Percentiles rank a stretch among this genome's conserved stretches.
Evolutionary conservation across 2,888 invertebrate species (phyloP).

Genomic region (Microctonus hyperodae): DNA sequence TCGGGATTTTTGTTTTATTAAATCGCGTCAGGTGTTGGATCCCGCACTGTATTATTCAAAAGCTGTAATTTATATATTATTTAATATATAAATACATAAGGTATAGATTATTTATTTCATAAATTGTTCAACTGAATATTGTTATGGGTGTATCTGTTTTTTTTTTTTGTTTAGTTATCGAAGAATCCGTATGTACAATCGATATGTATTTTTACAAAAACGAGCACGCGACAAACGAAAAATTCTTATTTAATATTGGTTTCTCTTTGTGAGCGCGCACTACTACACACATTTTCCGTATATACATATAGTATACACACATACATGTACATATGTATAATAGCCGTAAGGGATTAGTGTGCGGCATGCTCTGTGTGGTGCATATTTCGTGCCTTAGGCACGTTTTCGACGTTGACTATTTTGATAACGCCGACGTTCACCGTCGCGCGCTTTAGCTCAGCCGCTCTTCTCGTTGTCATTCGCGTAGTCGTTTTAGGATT

Average conservation of each 20-base stretch:
- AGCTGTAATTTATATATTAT: not conserved
- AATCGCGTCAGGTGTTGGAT: not conserved
- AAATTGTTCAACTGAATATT: too few relatives aligned
- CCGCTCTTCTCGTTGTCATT: conserved; percentile 21
- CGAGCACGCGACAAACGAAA: conserved; percentile 20
- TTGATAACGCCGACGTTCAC: conserved; percentile 51
- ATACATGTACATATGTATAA: not conserved
- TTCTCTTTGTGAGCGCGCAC: too few relatives aligned
- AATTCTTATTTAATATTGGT: conserved; percentile 10
- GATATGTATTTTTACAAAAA: not conserved
- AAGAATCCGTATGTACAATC: not conserved
- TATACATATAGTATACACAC: too few relatives aligned
- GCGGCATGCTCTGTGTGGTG: not conserved
- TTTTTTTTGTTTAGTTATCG: too few relatives aligned
- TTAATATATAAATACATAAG: too few relatives aligned
- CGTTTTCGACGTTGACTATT: conserved; percentile 53
- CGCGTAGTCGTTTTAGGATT: not conserved
- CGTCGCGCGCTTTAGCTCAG: conserved; percentile 13
- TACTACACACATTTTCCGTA: too few relatives aligned
- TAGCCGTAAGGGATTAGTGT: conserved; percentile 18
- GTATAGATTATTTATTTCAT: not conserved
- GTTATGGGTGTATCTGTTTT: too few relatives aligned
- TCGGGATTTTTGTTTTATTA: not conserved
- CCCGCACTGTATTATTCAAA: not conserved
- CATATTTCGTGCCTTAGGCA: conserved; percentile 47